Conservation (phyloP, 2,888 invertebrate species). For the Litoditis marina region DNA sequence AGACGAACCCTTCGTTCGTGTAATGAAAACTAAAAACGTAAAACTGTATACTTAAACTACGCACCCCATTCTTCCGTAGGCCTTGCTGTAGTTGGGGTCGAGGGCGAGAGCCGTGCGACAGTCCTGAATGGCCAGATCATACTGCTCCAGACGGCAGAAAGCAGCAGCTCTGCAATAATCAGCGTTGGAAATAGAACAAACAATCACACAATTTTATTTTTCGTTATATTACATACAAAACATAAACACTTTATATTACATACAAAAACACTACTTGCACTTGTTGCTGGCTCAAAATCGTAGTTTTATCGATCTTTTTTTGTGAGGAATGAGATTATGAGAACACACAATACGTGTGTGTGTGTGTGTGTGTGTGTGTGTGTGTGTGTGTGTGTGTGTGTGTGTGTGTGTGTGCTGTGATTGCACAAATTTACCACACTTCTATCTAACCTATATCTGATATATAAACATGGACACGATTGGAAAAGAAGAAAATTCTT, state of each 20-base stretch:
- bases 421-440: too few species aligned
- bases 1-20: too few species aligned
- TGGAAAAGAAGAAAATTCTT: background rate
- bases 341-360: too few species aligned
- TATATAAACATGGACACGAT: background rate
- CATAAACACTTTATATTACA: too few species aligned
- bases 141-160: conserved; percentile 81
- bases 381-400: too few species aligned
- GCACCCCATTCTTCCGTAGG: conserved; percentile 59
- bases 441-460: background rate
- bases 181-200: conserved; percentile 17
- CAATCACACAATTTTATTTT: background rate
- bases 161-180: conserved; percentile 92
- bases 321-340: too few species aligned
- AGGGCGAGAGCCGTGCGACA: conserved; percentile 83
- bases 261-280: too few species aligned
- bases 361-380: too few species aligned
- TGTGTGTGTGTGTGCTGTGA: too few species aligned
- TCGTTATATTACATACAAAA: too few species aligned
- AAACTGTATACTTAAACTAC: background rate
- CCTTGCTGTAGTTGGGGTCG: conserved; percentile 85
- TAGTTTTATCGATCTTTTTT: too few species aligned
- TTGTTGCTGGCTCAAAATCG: too few species aligned
- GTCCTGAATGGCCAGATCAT: conserved; percentile 81
- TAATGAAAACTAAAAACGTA: background rate